Percentiles rank a stretch among this genome's conserved stretches.
phyloP scores from a whole-genome alignment of 35 echinoderm and acorn worm species.

The Stichopus chloronotus region DNA sequence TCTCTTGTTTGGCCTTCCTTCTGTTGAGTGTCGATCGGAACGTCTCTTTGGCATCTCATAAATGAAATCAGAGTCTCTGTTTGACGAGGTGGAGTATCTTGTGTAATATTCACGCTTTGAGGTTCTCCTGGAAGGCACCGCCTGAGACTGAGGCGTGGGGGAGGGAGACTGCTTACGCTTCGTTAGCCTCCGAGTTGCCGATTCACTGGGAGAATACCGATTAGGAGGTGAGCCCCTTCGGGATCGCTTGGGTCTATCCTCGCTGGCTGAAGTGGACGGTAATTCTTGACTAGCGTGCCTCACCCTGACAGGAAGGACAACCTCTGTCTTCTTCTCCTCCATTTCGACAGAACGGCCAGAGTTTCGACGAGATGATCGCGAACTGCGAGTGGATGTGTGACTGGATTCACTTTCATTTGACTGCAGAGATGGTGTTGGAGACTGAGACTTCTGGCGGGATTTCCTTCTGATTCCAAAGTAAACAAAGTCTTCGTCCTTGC shows the following conservation, averaged over 20 bases:
- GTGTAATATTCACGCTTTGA: conserved; percentile 50
- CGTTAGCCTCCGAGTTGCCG: conserved; percentile 48
- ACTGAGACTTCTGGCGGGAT: conserved; percentile 29
- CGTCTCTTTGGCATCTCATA: conserved; percentile 55
- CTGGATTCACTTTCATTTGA: conserved; percentile 60
- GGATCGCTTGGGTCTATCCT: conserved; percentile 45
- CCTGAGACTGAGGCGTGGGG: conserved; percentile 41
- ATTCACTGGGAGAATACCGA: conserved; percentile 65
- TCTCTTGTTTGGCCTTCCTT: conserved; percentile 31
- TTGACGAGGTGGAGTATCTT: conserved; percentile 36
- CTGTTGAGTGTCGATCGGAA: conserved; percentile 30
- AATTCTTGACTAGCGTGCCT: conserved; percentile 55
- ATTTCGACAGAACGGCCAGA: conserved; percentile 15
- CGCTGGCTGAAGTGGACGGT: neutral
- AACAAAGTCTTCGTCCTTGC: conserved; percentile 61
- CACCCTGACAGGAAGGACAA: neutral
- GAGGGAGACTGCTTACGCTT: conserved; percentile 42
- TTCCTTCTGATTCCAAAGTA: conserved; percentile 51
- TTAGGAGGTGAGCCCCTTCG: conserved; percentile 45
- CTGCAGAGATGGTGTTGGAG: conserved; percentile 47
- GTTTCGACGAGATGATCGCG: conserved; percentile 36
- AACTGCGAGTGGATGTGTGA: conserved; percentile 30
- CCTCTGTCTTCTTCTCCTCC: conserved; percentile 16
- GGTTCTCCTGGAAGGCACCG: conserved; percentile 10
- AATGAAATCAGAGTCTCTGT: conserved; percentile 45